phyloP scores from a whole-genome alignment of 53 echinoderm and acorn worm genomes.

The Patiria pectinifera region DNA sequence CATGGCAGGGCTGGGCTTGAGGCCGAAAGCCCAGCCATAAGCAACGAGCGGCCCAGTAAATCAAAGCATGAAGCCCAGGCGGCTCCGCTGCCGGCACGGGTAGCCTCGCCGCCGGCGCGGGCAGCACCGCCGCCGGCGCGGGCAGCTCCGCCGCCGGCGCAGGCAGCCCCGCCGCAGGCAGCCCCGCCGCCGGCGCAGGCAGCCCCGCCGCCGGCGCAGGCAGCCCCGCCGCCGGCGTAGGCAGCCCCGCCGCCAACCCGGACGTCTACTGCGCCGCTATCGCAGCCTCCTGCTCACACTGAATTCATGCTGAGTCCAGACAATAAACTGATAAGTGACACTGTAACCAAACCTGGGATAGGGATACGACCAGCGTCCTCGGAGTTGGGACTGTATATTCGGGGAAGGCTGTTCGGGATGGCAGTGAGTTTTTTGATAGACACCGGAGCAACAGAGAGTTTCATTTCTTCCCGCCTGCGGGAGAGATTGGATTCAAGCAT shows the following conservation, averaged over 20 bases:
- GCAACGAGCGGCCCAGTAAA: background rate
- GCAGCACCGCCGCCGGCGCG: constrained; percentile 1
- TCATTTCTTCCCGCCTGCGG: too few relatives aligned
- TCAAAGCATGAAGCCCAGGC: background rate
- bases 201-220: too few relatives aligned
- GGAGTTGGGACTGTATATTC: background rate
- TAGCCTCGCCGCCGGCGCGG: constrained; percentile 19
- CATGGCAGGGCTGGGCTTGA: constrained; percentile 13
- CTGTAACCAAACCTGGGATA: background rate
- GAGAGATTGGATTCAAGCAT: too few relatives aligned
- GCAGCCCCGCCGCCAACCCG: too few relatives aligned
- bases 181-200: too few relatives aligned
- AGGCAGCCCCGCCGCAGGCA: too few relatives aligned
- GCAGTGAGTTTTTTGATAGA: background rate
- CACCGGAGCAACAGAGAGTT: constrained; percentile 44
- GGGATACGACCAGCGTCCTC: background rate
- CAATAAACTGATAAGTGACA: background rate
- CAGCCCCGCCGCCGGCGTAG: too few relatives aligned
- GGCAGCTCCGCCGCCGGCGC: too few relatives aligned
- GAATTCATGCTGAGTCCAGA: too few relatives aligned
- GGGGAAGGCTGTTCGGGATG: background rate
- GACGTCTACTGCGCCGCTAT: constrained; percentile 5
- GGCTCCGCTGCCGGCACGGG: constrained; percentile 34
- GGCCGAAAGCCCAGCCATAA: constrained; percentile 17
- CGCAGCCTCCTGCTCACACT: background rate